Conservation (phyloP, 2,797 vertebrate genomes). For the Dallia pectoralis region DNA sequence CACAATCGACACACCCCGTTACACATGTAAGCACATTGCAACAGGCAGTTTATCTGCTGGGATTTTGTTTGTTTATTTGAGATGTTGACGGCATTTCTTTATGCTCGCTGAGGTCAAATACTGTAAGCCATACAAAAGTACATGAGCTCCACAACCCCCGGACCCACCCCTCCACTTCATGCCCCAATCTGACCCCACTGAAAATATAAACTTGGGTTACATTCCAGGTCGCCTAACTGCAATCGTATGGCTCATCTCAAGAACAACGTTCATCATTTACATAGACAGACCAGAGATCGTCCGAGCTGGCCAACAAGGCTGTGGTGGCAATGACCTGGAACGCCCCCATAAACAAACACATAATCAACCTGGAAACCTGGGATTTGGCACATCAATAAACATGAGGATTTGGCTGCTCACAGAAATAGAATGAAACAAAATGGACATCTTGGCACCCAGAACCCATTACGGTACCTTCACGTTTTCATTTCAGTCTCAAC, state of each 20-base stretch:
- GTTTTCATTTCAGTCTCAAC: neutral
- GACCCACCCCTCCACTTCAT: neutral
- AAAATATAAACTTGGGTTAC: neutral
- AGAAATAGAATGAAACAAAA: neutral
- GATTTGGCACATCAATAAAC: neutral
- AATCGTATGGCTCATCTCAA: neutral
- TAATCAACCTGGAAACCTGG: neutral
- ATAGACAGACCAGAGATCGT: neutral
- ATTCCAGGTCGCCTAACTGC: neutral
- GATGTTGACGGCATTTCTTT: conserved; percentile 55
- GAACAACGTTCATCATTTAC: neutral
- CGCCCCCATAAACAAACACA: neutral
- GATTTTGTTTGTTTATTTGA: conserved; percentile 58
- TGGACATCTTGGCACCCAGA: neutral
- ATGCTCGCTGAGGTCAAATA: conserved; percentile 56
- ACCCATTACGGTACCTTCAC: neutral
- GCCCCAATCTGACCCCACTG: neutral
- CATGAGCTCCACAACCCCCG: neutral
- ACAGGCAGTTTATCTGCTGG: neutral
- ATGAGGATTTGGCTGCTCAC: neutral
- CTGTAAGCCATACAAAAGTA: conserved; percentile 38
- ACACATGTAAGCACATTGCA: too few relatives aligned
- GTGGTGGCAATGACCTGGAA: neutral
- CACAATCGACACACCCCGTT: too few relatives aligned
- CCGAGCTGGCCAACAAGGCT: neutral